Evolutionary conservation across 2,888 invertebrate species (phyloP).

Genomic region (Harpalus rubripes): DNA sequence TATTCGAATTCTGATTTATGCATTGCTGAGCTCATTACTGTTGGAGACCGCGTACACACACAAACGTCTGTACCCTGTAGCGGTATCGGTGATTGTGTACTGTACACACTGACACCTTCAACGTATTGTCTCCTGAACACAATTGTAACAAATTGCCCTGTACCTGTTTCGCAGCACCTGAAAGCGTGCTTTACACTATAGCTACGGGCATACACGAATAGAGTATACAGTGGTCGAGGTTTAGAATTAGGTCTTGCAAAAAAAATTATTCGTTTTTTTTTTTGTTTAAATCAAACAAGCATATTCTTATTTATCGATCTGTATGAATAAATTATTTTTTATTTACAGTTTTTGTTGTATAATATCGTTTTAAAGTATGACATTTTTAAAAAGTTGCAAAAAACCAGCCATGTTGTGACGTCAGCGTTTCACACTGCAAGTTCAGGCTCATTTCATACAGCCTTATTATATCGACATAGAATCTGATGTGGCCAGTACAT

Average conservation of each 20-base stretch:
- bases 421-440: too few relatives aligned
- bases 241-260: slow-evolving; percentile 35
- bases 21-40: slow-evolving; percentile 57
- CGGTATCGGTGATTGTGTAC: background rate
- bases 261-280: too few relatives aligned
- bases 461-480: too few relatives aligned
- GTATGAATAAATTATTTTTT: too few relatives aligned
- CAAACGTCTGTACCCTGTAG: background rate
- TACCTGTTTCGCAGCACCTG: slow-evolving; percentile 56
- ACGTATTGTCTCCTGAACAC: slow-evolving; percentile 56
- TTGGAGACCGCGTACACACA: slow-evolving; percentile 36
- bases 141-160: slow-evolving; percentile 62
- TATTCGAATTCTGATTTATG: slow-evolving; percentile 64
- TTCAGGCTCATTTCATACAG: too few relatives aligned
- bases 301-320: too few relatives aligned
- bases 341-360: too few relatives aligned
- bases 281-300: too few relatives aligned
- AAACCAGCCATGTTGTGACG: too few relatives aligned
- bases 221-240: background rate
- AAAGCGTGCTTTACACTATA: background rate
- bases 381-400: too few relatives aligned
- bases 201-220: background rate
- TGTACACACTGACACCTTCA: background rate
- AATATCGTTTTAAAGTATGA: too few relatives aligned
- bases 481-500: too few relatives aligned